phyloP scores from a whole-genome alignment of 2,888 invertebrate genomes.

The Agapostemon virescens region DNA sequence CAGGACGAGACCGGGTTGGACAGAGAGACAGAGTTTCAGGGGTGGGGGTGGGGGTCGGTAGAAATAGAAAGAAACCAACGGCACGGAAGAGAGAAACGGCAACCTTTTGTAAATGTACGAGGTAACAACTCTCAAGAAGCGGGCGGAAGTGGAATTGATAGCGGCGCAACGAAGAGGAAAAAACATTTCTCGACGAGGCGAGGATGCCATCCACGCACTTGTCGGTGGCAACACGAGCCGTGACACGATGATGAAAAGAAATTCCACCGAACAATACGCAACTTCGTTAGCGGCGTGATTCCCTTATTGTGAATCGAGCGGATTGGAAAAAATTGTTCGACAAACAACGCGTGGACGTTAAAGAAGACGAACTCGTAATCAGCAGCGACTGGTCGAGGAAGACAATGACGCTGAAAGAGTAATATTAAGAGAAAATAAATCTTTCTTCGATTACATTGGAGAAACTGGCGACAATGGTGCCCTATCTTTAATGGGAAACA shows the following conservation, averaged over 20 bases:
- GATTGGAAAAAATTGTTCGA: not conserved
- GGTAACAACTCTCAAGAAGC: slow-evolving; percentile 46
- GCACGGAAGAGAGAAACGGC: slow-evolving; percentile 42
- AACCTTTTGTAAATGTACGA: slow-evolving; percentile 48
- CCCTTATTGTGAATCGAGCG: not conserved
- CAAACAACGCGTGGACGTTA: not conserved
- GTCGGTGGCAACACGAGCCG: not conserved
- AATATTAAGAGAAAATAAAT: not conserved
- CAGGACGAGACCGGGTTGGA: not conserved
- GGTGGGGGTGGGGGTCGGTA: not conserved
- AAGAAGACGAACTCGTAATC: slow-evolving; percentile 5
- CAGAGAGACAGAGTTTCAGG: not conserved
- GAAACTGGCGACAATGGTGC: not conserved
- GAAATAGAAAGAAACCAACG: slow-evolving; percentile 23
- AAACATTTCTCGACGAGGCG: slow-evolving; percentile 26
- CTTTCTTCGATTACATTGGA: not conserved
- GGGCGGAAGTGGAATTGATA: slow-evolving; percentile 50
- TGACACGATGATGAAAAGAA: not conserved
- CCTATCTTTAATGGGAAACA: not conserved
- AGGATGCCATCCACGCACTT: slow-evolving; percentile 3
- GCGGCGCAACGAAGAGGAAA: slow-evolving; percentile 41
- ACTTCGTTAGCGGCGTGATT: slow-evolving; percentile 15
- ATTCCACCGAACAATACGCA: not conserved
- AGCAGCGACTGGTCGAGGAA: not conserved
- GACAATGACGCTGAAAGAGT: not conserved